These are phyloP conservation scores for Caenorhabditis sulstoni DNA, from an alignment of 2,888 invertebrate genomes.

Conservation along the genomic window DNA sequence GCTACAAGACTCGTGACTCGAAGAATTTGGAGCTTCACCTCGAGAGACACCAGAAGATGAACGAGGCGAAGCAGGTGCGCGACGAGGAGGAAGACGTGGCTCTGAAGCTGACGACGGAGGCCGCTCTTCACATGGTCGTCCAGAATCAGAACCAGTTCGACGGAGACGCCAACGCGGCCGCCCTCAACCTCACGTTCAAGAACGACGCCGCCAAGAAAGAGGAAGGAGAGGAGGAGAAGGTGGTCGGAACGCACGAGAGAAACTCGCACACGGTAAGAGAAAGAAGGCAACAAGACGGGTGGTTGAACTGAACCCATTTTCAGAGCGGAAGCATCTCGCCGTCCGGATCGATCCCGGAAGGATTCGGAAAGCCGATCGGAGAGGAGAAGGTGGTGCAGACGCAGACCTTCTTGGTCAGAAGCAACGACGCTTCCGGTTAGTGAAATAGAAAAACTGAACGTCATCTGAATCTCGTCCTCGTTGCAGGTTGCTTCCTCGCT, in stretches of 20 bases:
- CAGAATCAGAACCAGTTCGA: constrained; percentile 61
- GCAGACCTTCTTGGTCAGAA: constrained; percentile 72
- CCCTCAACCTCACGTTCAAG: constrained; percentile 60
- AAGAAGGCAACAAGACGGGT: background rate
- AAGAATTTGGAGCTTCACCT: constrained; percentile 71
- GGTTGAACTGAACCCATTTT: constrained; percentile 41
- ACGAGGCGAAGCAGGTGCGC: constrained; percentile 53
- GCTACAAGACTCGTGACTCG: constrained; percentile 61
- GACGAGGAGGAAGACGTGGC: constrained; percentile 72
- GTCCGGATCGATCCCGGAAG: constrained; percentile 72
- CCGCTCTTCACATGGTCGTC: constrained; percentile 72
- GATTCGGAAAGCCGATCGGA: constrained; percentile 64
- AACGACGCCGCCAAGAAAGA: constrained; percentile 55
- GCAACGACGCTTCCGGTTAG: constrained; percentile 59
- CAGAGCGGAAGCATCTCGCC: constrained; percentile 77
- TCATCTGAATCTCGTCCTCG: background rate
- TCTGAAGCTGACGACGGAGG: constrained; percentile 70
- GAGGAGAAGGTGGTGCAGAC: constrained; percentile 63
- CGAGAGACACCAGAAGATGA: constrained; percentile 70
- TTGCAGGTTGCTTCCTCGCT: constrained; percentile 64
- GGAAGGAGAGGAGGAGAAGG: constrained; percentile 63
- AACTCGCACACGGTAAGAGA: constrained; percentile 75
- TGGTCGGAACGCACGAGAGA: constrained; percentile 62
- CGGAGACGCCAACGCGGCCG: constrained; percentile 35
- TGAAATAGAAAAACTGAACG: background rate